phyloP scores from a whole-genome alignment of 2,113 vertebrate species.

The Alectura lathami region DNA sequence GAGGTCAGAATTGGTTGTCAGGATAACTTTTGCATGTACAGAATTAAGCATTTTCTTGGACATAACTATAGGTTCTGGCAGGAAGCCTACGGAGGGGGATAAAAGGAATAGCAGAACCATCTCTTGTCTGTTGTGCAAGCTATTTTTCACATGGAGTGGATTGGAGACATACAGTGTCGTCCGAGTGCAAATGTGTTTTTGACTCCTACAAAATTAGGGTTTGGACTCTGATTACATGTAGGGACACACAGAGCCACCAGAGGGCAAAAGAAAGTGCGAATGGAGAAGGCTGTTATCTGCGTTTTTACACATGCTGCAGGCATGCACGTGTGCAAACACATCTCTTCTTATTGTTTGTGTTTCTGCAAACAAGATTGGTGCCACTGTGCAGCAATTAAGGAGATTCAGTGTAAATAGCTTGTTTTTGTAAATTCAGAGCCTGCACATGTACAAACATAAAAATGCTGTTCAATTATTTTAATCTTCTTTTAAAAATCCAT shows the following conservation, averaged over 20 bases:
- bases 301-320: neutral
- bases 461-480: neutral
- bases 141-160: neutral
- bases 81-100: neutral
- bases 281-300: neutral
- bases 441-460: neutral
- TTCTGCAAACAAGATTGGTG: neutral
- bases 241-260: constrained; percentile 38
- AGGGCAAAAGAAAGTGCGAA: constrained; percentile 26
- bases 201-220: neutral
- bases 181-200: neutral
- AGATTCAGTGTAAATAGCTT: neutral
- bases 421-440: neutral
- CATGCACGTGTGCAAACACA: rapidly evolving
- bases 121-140: neutral
- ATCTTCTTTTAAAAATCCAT: too few species aligned
- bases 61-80: neutral
- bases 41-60: neutral
- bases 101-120: too few species aligned
- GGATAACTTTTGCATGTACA: neutral
- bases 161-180: neutral
- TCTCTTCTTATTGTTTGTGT: neutral
- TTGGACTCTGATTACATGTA: neutral
- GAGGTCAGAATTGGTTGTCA: neutral
- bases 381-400: neutral